Conservation (phyloP, 2,797 vertebrate species). For the Buphagus erythrorhynchus region DNA sequence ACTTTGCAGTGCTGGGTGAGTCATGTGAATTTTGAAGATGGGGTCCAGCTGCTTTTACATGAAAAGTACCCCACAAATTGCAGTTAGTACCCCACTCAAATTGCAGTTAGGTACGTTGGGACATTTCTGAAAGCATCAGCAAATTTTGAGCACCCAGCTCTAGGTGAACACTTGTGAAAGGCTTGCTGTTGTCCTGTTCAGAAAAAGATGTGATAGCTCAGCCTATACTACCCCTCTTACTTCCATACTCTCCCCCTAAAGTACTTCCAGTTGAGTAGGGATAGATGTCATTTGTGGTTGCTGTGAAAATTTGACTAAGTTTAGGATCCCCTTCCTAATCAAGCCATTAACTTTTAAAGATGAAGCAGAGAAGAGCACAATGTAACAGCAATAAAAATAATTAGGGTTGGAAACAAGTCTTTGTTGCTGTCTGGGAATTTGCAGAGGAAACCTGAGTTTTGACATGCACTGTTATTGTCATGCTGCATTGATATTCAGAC, state of each 20-base stretch:
- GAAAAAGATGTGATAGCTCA: background rate
- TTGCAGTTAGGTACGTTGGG: accelerated
- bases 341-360: slow-evolving; percentile 15
- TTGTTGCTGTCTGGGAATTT: slow-evolving; percentile 4
- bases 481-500: slow-evolving; percentile 41
- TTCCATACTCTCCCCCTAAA: background rate
- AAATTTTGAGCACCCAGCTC: background rate
- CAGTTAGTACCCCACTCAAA: background rate
- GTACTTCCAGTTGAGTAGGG: background rate
- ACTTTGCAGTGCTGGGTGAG: background rate
- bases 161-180: background rate
- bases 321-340: background rate
- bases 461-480: background rate
- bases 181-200: background rate
- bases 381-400: slow-evolving; percentile 30
- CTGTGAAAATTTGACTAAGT: background rate
- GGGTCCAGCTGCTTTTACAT: background rate
- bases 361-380: background rate
- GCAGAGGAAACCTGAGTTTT: slow-evolving; percentile 13
- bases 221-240: background rate
- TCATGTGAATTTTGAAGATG: background rate
- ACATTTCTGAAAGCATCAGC: background rate
- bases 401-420: background rate
- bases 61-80: background rate
- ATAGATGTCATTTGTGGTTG: background rate